phyloP scores from a whole-genome alignment of 35 echinoderm and acorn worm genomes.

The Patiria miniata region DNA sequence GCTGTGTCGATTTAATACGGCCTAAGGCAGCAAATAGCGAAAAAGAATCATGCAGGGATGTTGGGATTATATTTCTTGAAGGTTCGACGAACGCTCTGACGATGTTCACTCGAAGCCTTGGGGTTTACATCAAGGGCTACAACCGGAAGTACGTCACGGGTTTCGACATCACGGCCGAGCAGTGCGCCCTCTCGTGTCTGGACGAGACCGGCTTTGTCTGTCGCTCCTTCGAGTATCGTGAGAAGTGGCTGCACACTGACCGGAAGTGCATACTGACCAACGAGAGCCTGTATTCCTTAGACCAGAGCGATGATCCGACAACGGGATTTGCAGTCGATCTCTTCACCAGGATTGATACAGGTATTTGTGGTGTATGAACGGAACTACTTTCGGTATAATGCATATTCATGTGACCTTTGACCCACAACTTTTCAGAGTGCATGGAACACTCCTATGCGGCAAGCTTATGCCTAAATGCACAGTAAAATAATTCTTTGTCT shows the following conservation, averaged over 20 bases:
- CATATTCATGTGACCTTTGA: too few relatives aligned
- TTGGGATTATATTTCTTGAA: conserved; percentile 24
- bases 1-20: too few relatives aligned
- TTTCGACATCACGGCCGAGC: conserved; percentile 61
- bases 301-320: conserved; percentile 19
- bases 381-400: too few relatives aligned
- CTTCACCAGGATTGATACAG: conserved; percentile 78
- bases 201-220: conserved; percentile 66
- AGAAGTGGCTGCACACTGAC: conserved; percentile 51
- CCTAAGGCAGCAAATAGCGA: too few relatives aligned
- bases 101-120: conserved; percentile 32
- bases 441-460: too few relatives aligned
- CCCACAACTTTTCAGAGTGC: too few relatives aligned
- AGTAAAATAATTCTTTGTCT: too few relatives aligned
- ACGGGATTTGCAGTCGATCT: conserved; percentile 32
- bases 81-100: conserved; percentile 61
- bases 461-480: too few relatives aligned
- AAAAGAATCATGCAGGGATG: too few relatives aligned
- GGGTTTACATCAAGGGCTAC: conserved; percentile 42
- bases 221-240: conserved; percentile 70
- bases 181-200: conserved; percentile 67
- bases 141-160: conserved; percentile 56
- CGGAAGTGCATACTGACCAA: conserved; percentile 67
- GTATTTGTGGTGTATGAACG: conserved; percentile 49
- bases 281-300: conserved; percentile 67